Base-by-base conservation (phyloP, 2,113 vertebrate genomes). In the Hymenochirus boettgeri region DNA sequence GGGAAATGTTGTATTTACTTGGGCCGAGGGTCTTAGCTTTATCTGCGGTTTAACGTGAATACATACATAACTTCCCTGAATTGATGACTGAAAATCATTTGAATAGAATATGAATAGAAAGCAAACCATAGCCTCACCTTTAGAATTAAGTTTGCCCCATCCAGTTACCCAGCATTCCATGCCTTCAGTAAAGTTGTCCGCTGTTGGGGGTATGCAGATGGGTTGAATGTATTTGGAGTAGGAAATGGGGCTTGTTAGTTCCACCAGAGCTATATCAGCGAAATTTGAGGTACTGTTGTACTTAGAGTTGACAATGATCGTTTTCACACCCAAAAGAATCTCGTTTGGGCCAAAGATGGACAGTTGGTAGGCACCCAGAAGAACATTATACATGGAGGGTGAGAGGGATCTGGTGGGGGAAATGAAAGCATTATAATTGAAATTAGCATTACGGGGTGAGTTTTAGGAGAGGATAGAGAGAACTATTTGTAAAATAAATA, bases 131-230 rank as follows among this genome's bases (percentile, higher is more conserved):
- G n/a, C 57, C 78, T 76, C 46, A 83, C 81, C 74, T 0, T 39
- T 65, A 12, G 58, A 70, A 17, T 3, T 7, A 33, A 2, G 13
- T 1, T 73, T 66, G 10, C 81, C 81, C 81, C 81, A 83, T 61
- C 81, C 81, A 33, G 77, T 82, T 26, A 82, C 74, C 23, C 76
- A 83, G 17, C 73, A 79, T 0, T 33, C 22, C 9, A 75, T 75
- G 18, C 53, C 73, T 23, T 61, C 12, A 11, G 0, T 4, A 23
- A 74, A 69, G 11, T 17, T 70, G 47, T 72, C 73, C 1, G 37
- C 70, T 3, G 71, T 39, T 1, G 52, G 61, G n/a, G 81, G 81
- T 37, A 83, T 77, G 64, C 81, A 83, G 12, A 81, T 73, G 0
- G 29, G 75, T 4, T 57, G 75, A 46, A 80, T 75, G 19, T 64